Base-by-base conservation (phyloP, 2,888 invertebrate genomes). In the Ophion costatus region DNA sequence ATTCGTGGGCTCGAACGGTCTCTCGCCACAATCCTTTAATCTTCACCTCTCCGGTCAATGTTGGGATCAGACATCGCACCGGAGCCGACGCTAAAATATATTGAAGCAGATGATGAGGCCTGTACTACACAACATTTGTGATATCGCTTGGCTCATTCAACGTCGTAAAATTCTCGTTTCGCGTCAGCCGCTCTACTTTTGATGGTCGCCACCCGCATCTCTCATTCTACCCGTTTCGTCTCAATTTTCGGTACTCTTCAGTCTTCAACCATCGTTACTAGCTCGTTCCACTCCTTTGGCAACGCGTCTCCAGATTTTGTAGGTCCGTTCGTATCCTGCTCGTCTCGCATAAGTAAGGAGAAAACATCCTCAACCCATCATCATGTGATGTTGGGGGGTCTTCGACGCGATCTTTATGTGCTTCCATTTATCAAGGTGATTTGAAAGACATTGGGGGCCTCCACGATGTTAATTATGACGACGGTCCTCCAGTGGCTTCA, bases 101-200 rank as follows among this genome's bases (percentile, higher is more conserved):
- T 42, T 82, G 38, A 45, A 71, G 66, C 61, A 42, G 63, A 29
- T 22, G 11, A 56, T 14, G 45, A 67, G 66, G 64, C 38, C 24
- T 29, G 33, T 24, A 24, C 71, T 45, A 63, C 42, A 56, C 59
- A 7, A 11, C 38, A 29, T 57, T 22, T 82, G 29, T 38, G 29
- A 77, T 59, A 79, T 79, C 57, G 29, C 57, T 69, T 7, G 17
- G 24, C 70, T 42, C 63, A 56, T 75, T 79, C 24, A 69, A 63
- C 56, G 61, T 79, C 78, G 74, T 83, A 83, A 83, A 83, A 79
- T 22, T 20, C 69, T 79, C 69, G 42, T 67, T 61, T 22, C 38
- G 14, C 29, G 56, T 64, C 42, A 42, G 56, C 17, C 74, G 29
- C 20, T 42, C 51, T 59, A 61, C 57, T 57, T 56, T 38, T 38